These are phyloP conservation scores for Bagarius yarrelli DNA, from an alignment of 2,113 vertebrate species.

Conservation along the genomic window DNA sequence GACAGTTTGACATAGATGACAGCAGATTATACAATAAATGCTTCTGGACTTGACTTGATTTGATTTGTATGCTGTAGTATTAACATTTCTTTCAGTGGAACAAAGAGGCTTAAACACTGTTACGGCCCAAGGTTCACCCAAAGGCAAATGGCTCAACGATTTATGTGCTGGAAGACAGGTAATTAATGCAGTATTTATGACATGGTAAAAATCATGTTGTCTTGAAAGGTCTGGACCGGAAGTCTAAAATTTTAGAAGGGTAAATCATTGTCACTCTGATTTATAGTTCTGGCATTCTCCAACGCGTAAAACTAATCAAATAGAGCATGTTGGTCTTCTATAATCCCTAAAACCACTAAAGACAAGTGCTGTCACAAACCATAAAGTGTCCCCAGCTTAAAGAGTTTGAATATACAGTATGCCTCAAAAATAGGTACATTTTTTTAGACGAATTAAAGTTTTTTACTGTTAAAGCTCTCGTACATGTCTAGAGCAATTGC, in stretches of 20 bases:
- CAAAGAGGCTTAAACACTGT: no score
- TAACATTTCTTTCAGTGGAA: no score
- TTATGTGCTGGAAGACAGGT: neutral
- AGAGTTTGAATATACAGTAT: neutral
- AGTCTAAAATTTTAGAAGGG: neutral
- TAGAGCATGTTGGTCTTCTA: constrained; percentile 2
- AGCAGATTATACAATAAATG: neutral
- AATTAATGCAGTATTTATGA: neutral
- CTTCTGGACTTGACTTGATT: no score
- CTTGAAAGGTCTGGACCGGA: neutral
- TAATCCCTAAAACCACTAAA: neutral
- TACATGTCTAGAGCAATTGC: neutral
- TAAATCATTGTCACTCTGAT: neutral
- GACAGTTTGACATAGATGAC: constrained; percentile 6
- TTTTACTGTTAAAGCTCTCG: neutral
- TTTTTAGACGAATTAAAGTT: neutral
- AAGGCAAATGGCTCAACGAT: neutral
- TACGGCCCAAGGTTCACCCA: neutral
- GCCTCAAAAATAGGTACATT: neutral
- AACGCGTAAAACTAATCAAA: neutral
- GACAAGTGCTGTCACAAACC: constrained; percentile 4
- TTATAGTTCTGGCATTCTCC: constrained; percentile 1
- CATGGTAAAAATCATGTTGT: neutral
- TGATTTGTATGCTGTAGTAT: no score
- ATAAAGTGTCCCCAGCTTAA: neutral